A percentile compares a stretch with the other conserved stretches of the same genome.
Evolutionary conservation across 2,888 invertebrate genomes (phyloP).

Genomic region (Habroteleia sp.): DNA sequence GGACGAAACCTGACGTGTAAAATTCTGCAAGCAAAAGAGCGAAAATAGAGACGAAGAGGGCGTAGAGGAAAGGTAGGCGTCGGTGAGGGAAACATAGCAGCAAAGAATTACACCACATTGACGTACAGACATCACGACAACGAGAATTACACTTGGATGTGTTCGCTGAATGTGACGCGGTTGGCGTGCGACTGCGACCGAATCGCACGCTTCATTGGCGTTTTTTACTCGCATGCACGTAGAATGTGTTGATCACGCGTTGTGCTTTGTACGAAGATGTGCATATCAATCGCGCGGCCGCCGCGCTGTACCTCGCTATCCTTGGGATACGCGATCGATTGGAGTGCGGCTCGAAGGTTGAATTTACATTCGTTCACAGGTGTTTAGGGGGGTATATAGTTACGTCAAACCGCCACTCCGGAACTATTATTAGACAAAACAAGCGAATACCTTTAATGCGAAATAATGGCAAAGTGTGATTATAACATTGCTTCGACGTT

Average conservation of each 20-base stretch:
- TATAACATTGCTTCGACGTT: too few species aligned
- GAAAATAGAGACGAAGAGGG: too few species aligned
- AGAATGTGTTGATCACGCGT: conserved; percentile 25
- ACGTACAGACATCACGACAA: conserved; percentile 22
- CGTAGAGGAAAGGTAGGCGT: not conserved
- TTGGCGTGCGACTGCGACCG: conserved; percentile 39
- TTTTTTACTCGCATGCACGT: conserved; percentile 21
- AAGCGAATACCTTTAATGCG: too few species aligned
- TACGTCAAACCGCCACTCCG: conserved; percentile 19
- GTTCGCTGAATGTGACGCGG: conserved; percentile 43
- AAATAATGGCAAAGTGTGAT: too few species aligned
- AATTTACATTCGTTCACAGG: conserved; percentile 55
- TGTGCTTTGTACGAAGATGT: conserved; percentile 49
- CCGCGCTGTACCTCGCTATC: conserved; percentile 42
- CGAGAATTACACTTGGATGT: conserved; percentile 49
- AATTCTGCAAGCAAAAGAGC: too few species aligned
- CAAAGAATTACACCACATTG: conserved; percentile 30
- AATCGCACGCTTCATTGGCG: conserved; percentile 41
- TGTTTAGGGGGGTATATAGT: conserved; percentile 19
- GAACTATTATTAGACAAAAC: conserved; percentile 23
- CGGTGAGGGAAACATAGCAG: conserved; percentile 1
- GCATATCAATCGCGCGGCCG: conserved; percentile 44
- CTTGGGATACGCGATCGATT: conserved; percentile 58
- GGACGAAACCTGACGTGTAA: too few species aligned
- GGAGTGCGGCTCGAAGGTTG: conserved; percentile 46